Percentiles rank a stretch among this genome's conserved stretches.
Evolutionary conservation across 2,113 vertebrate genomes (phyloP).

Genomic region (Mustela lutreola): DNA sequence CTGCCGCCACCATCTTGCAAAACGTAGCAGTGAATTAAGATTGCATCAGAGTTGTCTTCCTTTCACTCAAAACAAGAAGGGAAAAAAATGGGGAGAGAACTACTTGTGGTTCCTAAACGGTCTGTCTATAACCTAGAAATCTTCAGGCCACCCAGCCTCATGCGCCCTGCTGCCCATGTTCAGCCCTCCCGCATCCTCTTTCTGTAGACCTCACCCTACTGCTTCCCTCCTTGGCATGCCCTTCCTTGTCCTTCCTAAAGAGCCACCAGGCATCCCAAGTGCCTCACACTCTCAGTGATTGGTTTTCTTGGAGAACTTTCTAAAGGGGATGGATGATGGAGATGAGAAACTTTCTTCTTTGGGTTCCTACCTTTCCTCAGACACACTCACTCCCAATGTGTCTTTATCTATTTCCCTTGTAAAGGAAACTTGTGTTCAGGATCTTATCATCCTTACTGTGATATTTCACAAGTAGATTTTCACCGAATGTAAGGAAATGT

Average conservation of each 20-base stretch:
- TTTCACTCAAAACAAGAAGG: background rate
- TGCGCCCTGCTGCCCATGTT: accelerated
- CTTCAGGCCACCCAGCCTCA: background rate
- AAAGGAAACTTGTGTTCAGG: background rate
- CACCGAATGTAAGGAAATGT: background rate
- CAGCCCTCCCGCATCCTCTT: background rate
- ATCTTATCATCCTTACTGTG: background rate
- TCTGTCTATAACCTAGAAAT: background rate
- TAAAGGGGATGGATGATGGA: too few relatives aligned
- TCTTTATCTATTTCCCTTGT: background rate
- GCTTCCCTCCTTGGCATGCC: background rate
- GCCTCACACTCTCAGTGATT: background rate
- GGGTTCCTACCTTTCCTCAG: background rate
- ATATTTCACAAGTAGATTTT: background rate
- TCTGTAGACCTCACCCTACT: too few relatives aligned
- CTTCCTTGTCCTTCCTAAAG: background rate
- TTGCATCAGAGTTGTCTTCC: background rate
- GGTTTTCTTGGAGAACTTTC: background rate
- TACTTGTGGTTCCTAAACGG: background rate
- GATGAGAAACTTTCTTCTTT: background rate
- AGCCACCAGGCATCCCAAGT: background rate
- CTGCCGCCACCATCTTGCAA: background rate
- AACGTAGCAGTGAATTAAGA: background rate
- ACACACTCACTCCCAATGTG: background rate
- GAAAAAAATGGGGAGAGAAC: background rate